A percentile compares a stretch with the other conserved stretches of the same genome.
phyloP scores from a whole-genome alignment of 1,140 invertebrate species.

The Bradynema listronoti region DNA sequence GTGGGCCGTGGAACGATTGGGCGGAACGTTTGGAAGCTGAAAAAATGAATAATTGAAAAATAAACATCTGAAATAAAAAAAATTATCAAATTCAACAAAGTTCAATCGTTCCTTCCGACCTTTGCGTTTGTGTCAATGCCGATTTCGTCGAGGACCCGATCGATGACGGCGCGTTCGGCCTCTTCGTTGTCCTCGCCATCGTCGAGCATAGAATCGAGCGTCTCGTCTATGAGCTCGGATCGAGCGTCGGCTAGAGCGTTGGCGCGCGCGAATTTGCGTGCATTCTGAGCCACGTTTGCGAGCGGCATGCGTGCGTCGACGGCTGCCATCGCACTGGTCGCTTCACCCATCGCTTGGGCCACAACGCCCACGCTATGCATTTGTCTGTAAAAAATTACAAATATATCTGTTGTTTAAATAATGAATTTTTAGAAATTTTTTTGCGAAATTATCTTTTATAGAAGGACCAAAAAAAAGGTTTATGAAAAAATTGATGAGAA shows the following conservation, averaged over 20 bases:
- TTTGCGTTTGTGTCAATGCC: constrained; percentile 86
- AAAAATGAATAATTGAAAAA: too few relatives aligned
- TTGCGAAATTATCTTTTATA: not conserved
- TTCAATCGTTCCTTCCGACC: too few relatives aligned
- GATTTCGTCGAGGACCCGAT: constrained; percentile 84
- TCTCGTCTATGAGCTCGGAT: constrained; percentile 87
- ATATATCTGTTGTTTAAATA: not conserved
- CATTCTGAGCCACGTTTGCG: constrained; percentile 71
- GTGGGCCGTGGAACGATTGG: too few relatives aligned
- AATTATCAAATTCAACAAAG: too few relatives aligned
- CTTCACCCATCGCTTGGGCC: constrained; percentile 75
- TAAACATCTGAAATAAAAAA: too few relatives aligned
- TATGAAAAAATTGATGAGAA: too few relatives aligned
- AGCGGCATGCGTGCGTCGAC: constrained; percentile 83
- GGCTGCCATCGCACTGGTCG: constrained; percentile 70
- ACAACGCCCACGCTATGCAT: constrained; percentile 80
- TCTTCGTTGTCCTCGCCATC: constrained; percentile 83
- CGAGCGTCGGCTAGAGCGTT: constrained; percentile 84
- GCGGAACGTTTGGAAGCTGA: too few relatives aligned
- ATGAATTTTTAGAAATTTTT: not conserved
- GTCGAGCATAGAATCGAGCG: constrained; percentile 77
- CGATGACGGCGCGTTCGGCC: constrained; percentile 74
- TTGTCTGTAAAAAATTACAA: constrained; percentile 61
- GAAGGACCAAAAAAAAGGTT: not conserved
- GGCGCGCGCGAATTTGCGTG: constrained; percentile 74